A percentile compares a stretch with the other conserved stretches of the same genome.
Conservation (phyloP, 2,888 invertebrate species). For the Thereva nobilitata region DNA sequence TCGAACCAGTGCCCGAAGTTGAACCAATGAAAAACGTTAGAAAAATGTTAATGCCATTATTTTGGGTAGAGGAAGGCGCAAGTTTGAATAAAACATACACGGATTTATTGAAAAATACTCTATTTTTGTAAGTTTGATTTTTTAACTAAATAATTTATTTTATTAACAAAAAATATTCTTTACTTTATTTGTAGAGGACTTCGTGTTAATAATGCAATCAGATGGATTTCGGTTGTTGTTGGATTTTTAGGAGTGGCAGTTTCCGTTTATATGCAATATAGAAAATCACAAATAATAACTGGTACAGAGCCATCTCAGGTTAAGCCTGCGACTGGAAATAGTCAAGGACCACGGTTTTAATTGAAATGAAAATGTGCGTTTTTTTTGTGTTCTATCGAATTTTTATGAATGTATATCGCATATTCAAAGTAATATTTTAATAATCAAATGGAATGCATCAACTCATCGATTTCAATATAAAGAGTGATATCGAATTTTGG, state of each 20-base stretch:
- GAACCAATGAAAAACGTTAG: slow-evolving; percentile 69
- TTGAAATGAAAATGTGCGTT: no score
- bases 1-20: slow-evolving; percentile 67
- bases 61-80: slow-evolving; percentile 79
- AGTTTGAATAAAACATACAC: slow-evolving; percentile 70
- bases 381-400: no score
- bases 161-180: not conserved
- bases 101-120: slow-evolving; percentile 64
- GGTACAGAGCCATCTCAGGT: not conserved
- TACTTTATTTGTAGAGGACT: slow-evolving; percentile 6
- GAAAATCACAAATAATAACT: not conserved
- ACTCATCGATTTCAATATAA: no score
- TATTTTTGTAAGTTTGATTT: slow-evolving; percentile 52
- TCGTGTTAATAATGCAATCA: slow-evolving; percentile 51
- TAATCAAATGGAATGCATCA: no score
- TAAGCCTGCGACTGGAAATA: not conserved
- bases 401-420: no score
- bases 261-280: slow-evolving; percentile 6
- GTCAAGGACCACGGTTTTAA: not conserved
- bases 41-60: slow-evolving; percentile 68
- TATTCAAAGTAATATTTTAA: no score
- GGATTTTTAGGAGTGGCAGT: slow-evolving; percentile 48
- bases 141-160: not conserved
- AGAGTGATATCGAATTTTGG: no score
- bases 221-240: slow-evolving; percentile 52